Base-by-base conservation (phyloP, 2,113 vertebrate genomes). In the Nothocercus nigrocapillus region DNA sequence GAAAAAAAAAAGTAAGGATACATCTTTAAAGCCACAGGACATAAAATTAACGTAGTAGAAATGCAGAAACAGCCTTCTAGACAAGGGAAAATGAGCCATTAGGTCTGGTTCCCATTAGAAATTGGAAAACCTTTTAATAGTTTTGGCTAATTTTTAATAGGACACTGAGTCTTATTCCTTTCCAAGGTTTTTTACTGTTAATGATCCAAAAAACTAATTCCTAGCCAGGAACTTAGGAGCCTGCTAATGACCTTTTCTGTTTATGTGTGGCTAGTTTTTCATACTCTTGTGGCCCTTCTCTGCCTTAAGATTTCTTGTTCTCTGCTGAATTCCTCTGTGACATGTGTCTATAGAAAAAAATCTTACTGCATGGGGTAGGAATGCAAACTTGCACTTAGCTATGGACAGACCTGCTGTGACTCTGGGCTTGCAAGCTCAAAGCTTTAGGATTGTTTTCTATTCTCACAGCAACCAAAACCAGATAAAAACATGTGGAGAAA, bases 261-360 rank as follows among this genome's bases (percentile, higher is more conserved):
- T 75, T 85, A 59, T 63, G 42, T 75, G 66, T 51, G 85, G 82
- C 80, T 93, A 92, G 68, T 80, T 82, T 84, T 91, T 87, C 93
- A 94, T 89, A 91, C 95, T 93, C 88, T 73, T 94, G 89, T 38
- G 78, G 93, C 79, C 82, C 75, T 89, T 95, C 95, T 94, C 95
- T 92, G 94, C 96, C 97, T 98, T 95, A 95, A 76, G 93, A 93
- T 96, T 96, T 97, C 94, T 97, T 96, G 92, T 96, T 93, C 89
- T 88, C 93, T 92, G 75, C 89, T 91, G 85, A 97, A 98, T 98
- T 98, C 97, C 95, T 97, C 32, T 3, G 88, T 94, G 95, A 94
- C 96, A 96, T 67, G 69, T 84, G 93, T 82, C 95, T 96, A 86
- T 84, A 89, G 66, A 83, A 89, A 91, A 56, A 96, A 96, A 93